A percentile compares a stretch with the other conserved stretches of the same genome.
Conservation (phyloP, 1,140 invertebrate species). For the Panulirus ornatus region DNA sequence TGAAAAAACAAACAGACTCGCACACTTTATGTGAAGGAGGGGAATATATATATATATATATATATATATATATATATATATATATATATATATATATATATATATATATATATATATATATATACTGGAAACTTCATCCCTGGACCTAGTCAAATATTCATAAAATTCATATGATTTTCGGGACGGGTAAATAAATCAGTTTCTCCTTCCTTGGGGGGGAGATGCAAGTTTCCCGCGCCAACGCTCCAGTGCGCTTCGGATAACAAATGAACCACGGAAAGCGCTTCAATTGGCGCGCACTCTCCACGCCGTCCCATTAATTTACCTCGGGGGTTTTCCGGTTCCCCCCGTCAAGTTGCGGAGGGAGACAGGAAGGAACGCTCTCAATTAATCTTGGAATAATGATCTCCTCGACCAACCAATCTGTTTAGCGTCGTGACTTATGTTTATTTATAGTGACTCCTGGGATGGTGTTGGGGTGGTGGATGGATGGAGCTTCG, state of each 20-base stretch:
- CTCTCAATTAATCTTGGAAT: conserved; percentile 51
- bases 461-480: neutral
- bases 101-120: too few relatives aligned
- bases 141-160: too few relatives aligned
- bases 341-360: conserved; percentile 37
- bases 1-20: too few relatives aligned
- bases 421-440: conserved; percentile 48
- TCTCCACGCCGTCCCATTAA: conserved; percentile 38
- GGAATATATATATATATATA: too few relatives aligned
- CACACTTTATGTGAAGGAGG: too few relatives aligned
- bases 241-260: neutral
- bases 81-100: too few relatives aligned
- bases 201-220: too few relatives aligned
- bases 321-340: conserved; percentile 44
- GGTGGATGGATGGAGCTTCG: neutral
- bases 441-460: conserved; percentile 48
- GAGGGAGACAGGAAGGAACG: conserved; percentile 46
- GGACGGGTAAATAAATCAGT: too few relatives aligned
- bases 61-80: too few relatives aligned
- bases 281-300: conserved; percentile 42
- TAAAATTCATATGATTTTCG: too few relatives aligned
- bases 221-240: conserved; percentile 26
- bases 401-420: conserved; percentile 47
- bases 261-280: conserved; percentile 50
- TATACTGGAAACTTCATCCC: too few relatives aligned